Percentiles rank a stretch among this genome's conserved stretches.
Conservation (phyloP, 2,888 invertebrate genomes). For the Leucophenga montana region DNA sequence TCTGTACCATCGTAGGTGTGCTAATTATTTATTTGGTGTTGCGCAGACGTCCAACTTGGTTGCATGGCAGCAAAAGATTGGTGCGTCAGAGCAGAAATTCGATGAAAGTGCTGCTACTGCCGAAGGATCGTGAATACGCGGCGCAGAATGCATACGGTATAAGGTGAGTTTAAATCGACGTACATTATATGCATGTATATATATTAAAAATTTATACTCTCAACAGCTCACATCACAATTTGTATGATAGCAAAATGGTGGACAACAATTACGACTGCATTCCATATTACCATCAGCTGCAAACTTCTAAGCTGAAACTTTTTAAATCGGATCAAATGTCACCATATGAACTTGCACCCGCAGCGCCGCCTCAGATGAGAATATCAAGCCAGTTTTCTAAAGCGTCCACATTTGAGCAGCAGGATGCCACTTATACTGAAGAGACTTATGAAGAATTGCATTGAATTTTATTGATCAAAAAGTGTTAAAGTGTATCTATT, state of each 20-base stretch:
- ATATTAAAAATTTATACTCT: too few species aligned
- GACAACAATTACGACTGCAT: slow-evolving; percentile 42
- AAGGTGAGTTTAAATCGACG: slow-evolving; percentile 44
- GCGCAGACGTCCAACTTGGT: slow-evolving; percentile 50
- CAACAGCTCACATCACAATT: neutral
- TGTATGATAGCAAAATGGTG: neutral
- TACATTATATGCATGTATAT: too few species aligned
- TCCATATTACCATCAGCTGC: slow-evolving; percentile 41
- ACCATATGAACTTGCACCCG: slow-evolving; percentile 53
- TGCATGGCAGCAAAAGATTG: slow-evolving; percentile 50
- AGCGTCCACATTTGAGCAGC: neutral
- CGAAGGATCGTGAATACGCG: slow-evolving; percentile 26
- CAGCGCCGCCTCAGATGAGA: slow-evolving; percentile 33
- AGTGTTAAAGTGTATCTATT: too few species aligned
- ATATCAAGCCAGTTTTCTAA: too few species aligned
- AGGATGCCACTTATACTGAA: too few species aligned
- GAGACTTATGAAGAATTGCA: too few species aligned
- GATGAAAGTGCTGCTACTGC: slow-evolving; percentile 48
- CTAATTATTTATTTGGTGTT: slow-evolving; percentile 44
- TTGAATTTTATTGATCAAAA: too few species aligned
- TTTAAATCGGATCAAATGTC: slow-evolving; percentile 44
- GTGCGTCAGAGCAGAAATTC: slow-evolving; percentile 34
- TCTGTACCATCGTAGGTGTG: slow-evolving; percentile 49
- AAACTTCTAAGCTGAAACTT: slow-evolving; percentile 31
- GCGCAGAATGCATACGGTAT: slow-evolving; percentile 14